phyloP scores from a whole-genome alignment of 2,113 vertebrate species.

The Lagopus leucura region DNA sequence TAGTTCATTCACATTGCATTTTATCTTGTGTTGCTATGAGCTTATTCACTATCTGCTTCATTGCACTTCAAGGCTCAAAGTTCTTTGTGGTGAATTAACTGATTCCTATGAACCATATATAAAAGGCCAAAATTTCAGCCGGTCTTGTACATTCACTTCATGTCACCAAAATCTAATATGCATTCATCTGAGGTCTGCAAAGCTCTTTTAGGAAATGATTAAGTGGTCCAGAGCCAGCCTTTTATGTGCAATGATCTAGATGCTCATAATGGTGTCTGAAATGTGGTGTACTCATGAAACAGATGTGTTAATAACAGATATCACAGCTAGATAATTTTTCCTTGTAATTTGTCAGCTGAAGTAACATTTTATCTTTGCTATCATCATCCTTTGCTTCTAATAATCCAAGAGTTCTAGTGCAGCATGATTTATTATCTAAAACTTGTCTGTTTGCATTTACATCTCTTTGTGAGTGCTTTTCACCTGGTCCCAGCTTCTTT shows the following conservation, averaged over 20 bases:
- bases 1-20: background rate
- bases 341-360: background rate
- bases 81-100: background rate
- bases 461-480: background rate
- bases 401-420: background rate
- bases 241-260: background rate
- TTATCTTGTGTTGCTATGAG: background rate
- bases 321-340: background rate
- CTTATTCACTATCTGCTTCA: background rate
- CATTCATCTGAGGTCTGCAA: background rate
- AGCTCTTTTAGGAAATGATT: background rate
- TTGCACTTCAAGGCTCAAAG: background rate
- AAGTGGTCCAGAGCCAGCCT: background rate
- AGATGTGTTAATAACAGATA: background rate
- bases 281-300: background rate
- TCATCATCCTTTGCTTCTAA: background rate
- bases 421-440: background rate
- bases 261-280: background rate
- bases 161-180: background rate
- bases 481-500: background rate
- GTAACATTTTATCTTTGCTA: background rate
- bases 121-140: background rate
- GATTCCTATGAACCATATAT: background rate
- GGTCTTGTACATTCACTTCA: accelerated
- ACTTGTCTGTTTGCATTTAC: background rate